Evolutionary conservation across 1,140 invertebrate species (phyloP).

Genomic region (Tetranychus urticae): DNA sequence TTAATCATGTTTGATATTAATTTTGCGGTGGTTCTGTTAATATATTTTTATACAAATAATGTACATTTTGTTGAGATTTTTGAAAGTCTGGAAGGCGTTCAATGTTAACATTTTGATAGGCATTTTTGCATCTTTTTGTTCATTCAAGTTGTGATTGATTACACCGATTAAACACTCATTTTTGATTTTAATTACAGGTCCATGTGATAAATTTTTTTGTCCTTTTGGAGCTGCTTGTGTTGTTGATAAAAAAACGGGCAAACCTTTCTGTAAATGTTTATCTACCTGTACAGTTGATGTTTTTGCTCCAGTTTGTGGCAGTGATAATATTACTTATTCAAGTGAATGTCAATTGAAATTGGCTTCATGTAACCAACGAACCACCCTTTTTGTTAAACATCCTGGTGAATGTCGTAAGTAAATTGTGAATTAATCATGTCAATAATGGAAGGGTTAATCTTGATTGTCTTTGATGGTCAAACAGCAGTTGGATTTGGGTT

Average conservation of each 20-base stretch:
- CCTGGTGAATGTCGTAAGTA: not conserved
- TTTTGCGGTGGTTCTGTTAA: too few species aligned
- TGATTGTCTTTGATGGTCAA: too few species aligned
- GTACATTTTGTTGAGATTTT: too few species aligned
- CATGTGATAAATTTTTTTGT: not conserved
- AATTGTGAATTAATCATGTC: too few species aligned
- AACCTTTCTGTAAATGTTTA: not conserved
- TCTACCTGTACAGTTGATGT: not conserved
- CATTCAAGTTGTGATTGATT: too few species aligned
- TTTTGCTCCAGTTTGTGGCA: slow-evolving; percentile 48
- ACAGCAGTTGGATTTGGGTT: too few species aligned
- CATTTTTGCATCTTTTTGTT: too few species aligned
- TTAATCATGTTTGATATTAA: too few species aligned
- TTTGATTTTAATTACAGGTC: not conserved
- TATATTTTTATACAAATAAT: too few species aligned
- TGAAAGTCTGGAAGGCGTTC: too few species aligned
- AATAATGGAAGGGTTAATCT: too few species aligned
- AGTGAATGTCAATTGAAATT: slow-evolving; percentile 53
- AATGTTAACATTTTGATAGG: too few species aligned
- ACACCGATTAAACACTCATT: not conserved
- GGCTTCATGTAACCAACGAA: slow-evolving; percentile 33
- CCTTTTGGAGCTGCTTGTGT: not conserved
- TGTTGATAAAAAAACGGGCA: not conserved
- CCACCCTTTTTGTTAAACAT: not conserved
- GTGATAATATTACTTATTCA: slow-evolving; percentile 52